phyloP scores from a whole-genome alignment of 2,113 vertebrate genomes.

The Pogona vitticeps region DNA sequence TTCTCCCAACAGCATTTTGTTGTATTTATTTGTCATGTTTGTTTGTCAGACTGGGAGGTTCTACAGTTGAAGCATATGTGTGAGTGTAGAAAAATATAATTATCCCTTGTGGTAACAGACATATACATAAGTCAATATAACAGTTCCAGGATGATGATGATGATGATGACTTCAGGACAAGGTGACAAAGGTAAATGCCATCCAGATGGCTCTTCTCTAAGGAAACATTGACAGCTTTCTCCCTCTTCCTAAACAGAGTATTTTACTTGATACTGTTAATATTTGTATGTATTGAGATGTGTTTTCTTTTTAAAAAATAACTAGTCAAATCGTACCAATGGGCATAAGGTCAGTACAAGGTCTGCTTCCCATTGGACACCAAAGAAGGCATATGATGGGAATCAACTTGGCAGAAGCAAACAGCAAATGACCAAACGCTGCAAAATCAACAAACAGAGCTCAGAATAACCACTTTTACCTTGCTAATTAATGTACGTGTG shows the following conservation, averaged over 20 bases:
- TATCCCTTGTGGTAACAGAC: too few species aligned
- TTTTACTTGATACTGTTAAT: not conserved
- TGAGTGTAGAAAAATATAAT: too few species aligned
- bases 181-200: not conserved
- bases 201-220: not conserved
- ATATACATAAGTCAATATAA: too few species aligned
- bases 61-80: too few species aligned
- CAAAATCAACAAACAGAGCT: conserved; percentile 13
- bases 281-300: not conserved
- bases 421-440: not conserved
- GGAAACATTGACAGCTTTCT: too few species aligned
- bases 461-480: not conserved
- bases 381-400: too few species aligned
- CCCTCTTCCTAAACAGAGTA: too few species aligned
- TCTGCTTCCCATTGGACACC: not conserved
- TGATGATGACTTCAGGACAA: too few species aligned
- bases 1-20: too few species aligned
- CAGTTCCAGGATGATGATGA: too few species aligned
- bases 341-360: not conserved
- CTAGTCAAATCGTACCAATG: not conserved
- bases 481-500: not conserved
- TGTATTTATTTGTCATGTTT: too few species aligned
- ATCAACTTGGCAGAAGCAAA: not conserved
- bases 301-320: not conserved
- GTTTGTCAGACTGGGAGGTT: too few species aligned